These are phyloP conservation scores for Drosophila fuyamai DNA, from an alignment of 1,140 invertebrate species.

Conservation along the genomic window DNA sequence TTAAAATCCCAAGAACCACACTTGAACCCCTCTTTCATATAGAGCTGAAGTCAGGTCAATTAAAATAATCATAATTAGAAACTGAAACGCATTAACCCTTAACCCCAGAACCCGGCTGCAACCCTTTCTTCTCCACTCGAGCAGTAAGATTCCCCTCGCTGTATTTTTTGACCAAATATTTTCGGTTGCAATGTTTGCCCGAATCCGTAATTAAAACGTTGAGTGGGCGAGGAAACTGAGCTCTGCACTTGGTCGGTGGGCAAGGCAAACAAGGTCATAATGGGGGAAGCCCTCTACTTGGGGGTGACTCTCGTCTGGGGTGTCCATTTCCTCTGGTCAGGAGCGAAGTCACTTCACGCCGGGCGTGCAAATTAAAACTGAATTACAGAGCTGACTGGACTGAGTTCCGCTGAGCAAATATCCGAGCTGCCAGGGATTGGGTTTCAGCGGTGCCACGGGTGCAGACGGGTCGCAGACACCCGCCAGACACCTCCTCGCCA, in stretches of 20 bases:
- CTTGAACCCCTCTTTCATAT: slow-evolving; percentile 1
- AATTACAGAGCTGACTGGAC: slow-evolving; percentile 72
- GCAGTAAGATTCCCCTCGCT: slow-evolving; percentile 1
- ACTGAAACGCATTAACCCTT: slow-evolving; percentile 37
- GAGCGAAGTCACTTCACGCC: slow-evolving; percentile 49
- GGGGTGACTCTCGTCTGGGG: slow-evolving; percentile 30
- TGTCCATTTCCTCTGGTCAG: slow-evolving; percentile 59
- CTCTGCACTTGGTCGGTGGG: slow-evolving; percentile 49
- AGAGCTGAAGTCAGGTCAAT: slow-evolving; percentile 27
- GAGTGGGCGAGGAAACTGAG: slow-evolving; percentile 29
- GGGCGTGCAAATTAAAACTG: slow-evolving; percentile 65
- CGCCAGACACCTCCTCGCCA: slow-evolving; percentile 34
- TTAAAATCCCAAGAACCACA: slow-evolving; percentile 9
- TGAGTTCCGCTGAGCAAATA: slow-evolving; percentile 21
- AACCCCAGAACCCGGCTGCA: slow-evolving; percentile 1
- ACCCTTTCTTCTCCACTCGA: slow-evolving; percentile 22
- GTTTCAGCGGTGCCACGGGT: slow-evolving; percentile 53
- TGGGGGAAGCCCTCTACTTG: background rate
- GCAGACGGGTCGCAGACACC: slow-evolving; percentile 53
- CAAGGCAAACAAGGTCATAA: slow-evolving; percentile 50
- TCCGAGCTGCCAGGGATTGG: slow-evolving; percentile 26
- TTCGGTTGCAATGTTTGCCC: slow-evolving; percentile 56
- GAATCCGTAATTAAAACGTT: slow-evolving; percentile 71
- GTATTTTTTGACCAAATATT: slow-evolving; percentile 40
- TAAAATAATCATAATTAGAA: slow-evolving; percentile 62